Base-by-base conservation (phyloP, 2,797 vertebrate species). In the Galagoides demidoff region DNA sequence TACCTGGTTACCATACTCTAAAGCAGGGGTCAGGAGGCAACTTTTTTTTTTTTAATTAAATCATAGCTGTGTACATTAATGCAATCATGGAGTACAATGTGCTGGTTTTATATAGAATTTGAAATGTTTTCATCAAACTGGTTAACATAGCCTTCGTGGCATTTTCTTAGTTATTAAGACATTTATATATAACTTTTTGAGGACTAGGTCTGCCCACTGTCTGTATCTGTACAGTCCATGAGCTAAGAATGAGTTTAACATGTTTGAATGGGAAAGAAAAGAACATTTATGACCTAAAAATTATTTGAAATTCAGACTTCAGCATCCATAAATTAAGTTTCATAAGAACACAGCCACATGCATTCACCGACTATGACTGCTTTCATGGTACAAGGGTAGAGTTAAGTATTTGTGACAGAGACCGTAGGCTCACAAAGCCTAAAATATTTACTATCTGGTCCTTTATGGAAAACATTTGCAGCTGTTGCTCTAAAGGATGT, bases 201-300 rank as follows among this genome's bases (percentile, higher is more conserved):
- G 39, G 84, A 61, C 10, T 55, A 84, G 88, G 39, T 37, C 71
- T 52, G 27, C 45, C 61, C 17, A 11, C 45, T 34, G 34, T 22
- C 43, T 57, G 34, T 39, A 85, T 92, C 20, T 85, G 45, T 45
- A 71, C 45, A 83, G 34, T 25, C 25, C 37, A 61, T 34, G 66
- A 95, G 66, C 29, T 52, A 92, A 92, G 74, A 92, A 94, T 27
- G 19, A 39, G 7, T 82, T 90, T 61, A 64, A 78, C 9, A 89
- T 74, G 93, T 97, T 45, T 90, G 27, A 89, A 84, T 85, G 55
- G 64, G 52, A n/a, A 84, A 49, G 78, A 59, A 78, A 96, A 89
- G 37, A 52, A 4, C 71, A 81, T 89, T 57, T 74, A 43, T 93
- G 84, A 71, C 49, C 61, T 88, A 77, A 94, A 70, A 91, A 77